Percentiles rank a stretch among this genome's conserved stretches.
phyloP scores from a whole-genome alignment of 2,888 invertebrate species.

The Dolichopus griseipennis region DNA sequence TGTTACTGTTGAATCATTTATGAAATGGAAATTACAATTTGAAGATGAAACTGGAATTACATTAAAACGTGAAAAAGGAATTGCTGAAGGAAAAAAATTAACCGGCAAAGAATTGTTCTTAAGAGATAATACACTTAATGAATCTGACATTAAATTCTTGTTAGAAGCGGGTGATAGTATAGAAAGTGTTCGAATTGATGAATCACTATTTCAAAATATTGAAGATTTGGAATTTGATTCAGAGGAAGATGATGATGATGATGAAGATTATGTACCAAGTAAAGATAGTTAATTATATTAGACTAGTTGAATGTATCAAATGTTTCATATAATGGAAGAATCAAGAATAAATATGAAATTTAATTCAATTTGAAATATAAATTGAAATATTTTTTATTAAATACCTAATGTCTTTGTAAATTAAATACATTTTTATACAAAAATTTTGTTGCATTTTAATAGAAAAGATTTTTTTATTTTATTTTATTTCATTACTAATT shows the following conservation, averaged over 20 bases:
- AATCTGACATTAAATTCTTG: slow-evolving; percentile 92
- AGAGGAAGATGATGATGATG: slow-evolving; percentile 52
- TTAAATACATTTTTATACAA: too few relatives aligned
- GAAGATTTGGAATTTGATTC: slow-evolving; percentile 70
- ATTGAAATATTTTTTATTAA: too few relatives aligned
- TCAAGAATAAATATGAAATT: too few relatives aligned
- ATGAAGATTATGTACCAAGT: slow-evolving; percentile 57
- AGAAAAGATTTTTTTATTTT: too few relatives aligned
- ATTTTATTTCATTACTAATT: too few relatives aligned
- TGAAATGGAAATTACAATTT: slow-evolving; percentile 89
- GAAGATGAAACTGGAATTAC: slow-evolving; percentile 78
- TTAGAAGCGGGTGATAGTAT: slow-evolving; percentile 62
- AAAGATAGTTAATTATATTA: slow-evolving; percentile 25
- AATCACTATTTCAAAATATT: slow-evolving; percentile 83
- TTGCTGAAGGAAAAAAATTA: slow-evolving; percentile 68
- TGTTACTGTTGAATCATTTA: slow-evolving; percentile 90
- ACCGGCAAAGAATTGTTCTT: slow-evolving; percentile 92
- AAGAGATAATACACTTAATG: slow-evolving; percentile 83
- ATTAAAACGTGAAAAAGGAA: slow-evolving; percentile 60
- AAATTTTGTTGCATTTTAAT: too few relatives aligned
- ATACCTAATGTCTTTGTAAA: too few relatives aligned
- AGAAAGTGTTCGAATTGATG: slow-evolving; percentile 75
- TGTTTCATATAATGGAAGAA: not conserved
- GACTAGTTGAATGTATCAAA: not conserved
- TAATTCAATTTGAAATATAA: too few relatives aligned